Base-by-base conservation (phyloP, 2,888 invertebrate species). In the Ceriagrion tenellum region DNA sequence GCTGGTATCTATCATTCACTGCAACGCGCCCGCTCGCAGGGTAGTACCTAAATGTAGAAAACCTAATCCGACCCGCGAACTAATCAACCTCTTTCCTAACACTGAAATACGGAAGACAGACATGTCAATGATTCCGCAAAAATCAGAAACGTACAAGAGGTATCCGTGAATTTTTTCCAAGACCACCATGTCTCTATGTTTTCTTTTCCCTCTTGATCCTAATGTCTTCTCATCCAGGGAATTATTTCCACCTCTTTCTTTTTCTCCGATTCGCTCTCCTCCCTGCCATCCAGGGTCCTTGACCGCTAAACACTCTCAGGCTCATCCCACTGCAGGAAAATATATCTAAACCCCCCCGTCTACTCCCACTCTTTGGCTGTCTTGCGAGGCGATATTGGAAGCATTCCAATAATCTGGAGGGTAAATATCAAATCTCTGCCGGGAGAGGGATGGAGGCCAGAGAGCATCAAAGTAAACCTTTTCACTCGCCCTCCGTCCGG, bases 391-490 rank as follows among this genome's bases (percentile, higher is more conserved):
- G 55, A 89, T 89, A 55, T 55, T 89, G 89, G 89, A 89, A 89
- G 89, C 55, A 89, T 89, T 89, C 89, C 89, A 89, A 89, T 89
- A 89, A 89, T 89, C 89, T 55, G 55, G 89, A 55, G 89, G n/a
- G 89, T 89, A 89, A 89, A 89, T 89, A 89, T 89, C 89, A 55
- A 89, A 89, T 89, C 89, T 89, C 47, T 55, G 13, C n/a, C 55
- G 89, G 16, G 81, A 18, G 81, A 30, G 81, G 13, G 35, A 20
- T 13, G 59, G 20, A 59, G 59, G 59, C 59, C n/a, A 26, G n/a
- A 23, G 55, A 89, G 89, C 55, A 55, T 89, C 89, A 89, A 89
- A 89, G 89, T 89, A 89, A 89, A 89, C 89, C 89, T 89, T 89
- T n/a, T 89, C 26, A 6, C 89, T 26, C 47, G 4, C 89, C n/a